A percentile compares a stretch with the other conserved stretches of the same genome.
These are phyloP conservation scores for Rafetus swinhoei DNA, from an alignment of 2,113 vertebrate genomes.

Conservation along the genomic window DNA sequence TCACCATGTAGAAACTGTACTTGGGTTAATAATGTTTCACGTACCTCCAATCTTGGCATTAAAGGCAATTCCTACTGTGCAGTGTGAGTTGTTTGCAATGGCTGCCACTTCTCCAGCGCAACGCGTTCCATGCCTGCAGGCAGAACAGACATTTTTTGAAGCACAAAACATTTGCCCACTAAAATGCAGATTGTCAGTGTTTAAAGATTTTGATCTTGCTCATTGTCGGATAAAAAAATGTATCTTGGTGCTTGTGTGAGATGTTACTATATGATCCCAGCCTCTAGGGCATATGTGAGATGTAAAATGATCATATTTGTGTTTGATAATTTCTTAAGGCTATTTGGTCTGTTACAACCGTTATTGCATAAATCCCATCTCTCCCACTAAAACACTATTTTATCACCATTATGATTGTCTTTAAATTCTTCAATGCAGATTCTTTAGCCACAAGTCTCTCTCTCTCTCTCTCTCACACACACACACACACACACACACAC, in stretches of 20 bases:
- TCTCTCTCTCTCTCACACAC: too few relatives aligned
- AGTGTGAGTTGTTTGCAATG: slow-evolving; percentile 97
- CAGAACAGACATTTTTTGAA: slow-evolving; percentile 74
- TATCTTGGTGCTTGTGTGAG: background rate
- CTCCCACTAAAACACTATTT: background rate
- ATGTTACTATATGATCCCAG: background rate
- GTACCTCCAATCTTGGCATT: slow-evolving; percentile 97
- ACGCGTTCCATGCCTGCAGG: slow-evolving; percentile 95
- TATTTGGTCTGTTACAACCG: background rate
- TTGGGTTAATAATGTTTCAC: slow-evolving; percentile 53
- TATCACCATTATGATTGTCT: background rate
- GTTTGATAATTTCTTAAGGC: background rate
- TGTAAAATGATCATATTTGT: background rate
- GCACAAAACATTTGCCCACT: slow-evolving; percentile 27
- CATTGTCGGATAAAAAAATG: background rate
- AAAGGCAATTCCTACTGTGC: slow-evolving; percentile 97
- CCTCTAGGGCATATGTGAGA: background rate
- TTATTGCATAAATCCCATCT: background rate
- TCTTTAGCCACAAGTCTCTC: background rate
- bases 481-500: background rate
- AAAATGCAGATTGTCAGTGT: slow-evolving; percentile 1
- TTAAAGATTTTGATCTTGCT: background rate
- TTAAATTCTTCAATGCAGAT: background rate
- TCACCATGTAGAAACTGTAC: slow-evolving; percentile 10
- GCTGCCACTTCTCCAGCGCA: slow-evolving; percentile 98